Conservation (phyloP, 2,113 vertebrate species). For the Gobio gobio region DNA sequence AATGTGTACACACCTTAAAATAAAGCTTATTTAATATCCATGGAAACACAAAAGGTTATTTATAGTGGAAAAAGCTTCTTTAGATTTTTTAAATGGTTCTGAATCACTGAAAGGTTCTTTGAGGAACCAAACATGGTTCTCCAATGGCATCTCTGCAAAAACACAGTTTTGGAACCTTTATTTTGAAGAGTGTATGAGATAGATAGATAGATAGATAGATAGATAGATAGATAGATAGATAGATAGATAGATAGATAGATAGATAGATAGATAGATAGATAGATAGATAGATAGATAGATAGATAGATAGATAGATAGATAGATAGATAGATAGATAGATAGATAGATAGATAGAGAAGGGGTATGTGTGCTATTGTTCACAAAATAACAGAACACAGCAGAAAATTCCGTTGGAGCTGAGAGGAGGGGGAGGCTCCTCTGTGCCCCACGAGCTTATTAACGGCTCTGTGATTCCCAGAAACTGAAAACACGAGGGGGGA, state of each 20-base stretch:
- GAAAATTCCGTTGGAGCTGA: conserved; percentile 65
- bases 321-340: conserved; percentile 25
- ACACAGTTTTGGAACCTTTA: too few relatives aligned
- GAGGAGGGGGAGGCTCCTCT: conserved; percentile 34
- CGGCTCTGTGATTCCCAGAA: conserved; percentile 62
- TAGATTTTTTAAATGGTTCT: too few relatives aligned
- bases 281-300: conserved; percentile 11
- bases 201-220: conserved; percentile 41
- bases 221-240: neutral
- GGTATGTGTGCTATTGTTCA: conserved; percentile 54
- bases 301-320: conserved; percentile 18
- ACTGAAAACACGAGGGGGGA: conserved; percentile 52
- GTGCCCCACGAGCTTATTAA: conserved; percentile 71
- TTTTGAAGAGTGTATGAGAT: neutral
- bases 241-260: conserved; percentile 6
- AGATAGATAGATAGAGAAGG: neutral
- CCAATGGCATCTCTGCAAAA: too few relatives aligned
- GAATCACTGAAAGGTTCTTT: too few relatives aligned
- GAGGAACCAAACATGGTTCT: too few relatives aligned
- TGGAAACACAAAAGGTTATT: too few relatives aligned
- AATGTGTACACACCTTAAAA: too few relatives aligned
- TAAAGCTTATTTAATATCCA: too few relatives aligned
- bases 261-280: conserved; percentile 25
- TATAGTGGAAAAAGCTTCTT: too few relatives aligned
- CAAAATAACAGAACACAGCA: conserved; percentile 59